phyloP scores from a whole-genome alignment of 1,140 invertebrate species.

The Drosophila pandora region DNA sequence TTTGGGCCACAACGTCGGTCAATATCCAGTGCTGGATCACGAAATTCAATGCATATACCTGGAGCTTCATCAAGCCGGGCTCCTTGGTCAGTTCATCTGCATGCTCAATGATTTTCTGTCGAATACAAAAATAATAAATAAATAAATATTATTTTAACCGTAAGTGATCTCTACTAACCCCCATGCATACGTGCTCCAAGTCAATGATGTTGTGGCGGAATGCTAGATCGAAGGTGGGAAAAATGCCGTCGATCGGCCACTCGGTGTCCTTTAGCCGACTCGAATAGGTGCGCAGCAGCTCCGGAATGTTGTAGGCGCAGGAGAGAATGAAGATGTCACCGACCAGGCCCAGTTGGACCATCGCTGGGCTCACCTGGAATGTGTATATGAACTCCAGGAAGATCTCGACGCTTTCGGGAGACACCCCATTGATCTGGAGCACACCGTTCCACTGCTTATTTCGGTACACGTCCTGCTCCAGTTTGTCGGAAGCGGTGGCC shows the following conservation, averaged over 20 bases:
- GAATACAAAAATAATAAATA: background rate
- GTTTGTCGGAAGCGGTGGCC: slow-evolving; percentile 57
- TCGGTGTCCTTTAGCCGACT: slow-evolving; percentile 16
- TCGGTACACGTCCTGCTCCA: slow-evolving; percentile 53
- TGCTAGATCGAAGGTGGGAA: slow-evolving; percentile 52
- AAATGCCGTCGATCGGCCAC: slow-evolving; percentile 43
- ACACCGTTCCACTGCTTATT: slow-evolving; percentile 56
- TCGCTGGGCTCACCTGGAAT: slow-evolving; percentile 32
- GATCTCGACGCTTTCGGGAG: slow-evolving; percentile 57
- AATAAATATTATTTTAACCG: background rate
- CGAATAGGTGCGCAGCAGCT: slow-evolving; percentile 31
- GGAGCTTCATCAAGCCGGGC: slow-evolving; percentile 27
- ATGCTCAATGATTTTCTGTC: slow-evolving; percentile 50
- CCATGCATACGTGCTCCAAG: slow-evolving; percentile 40
- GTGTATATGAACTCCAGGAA: slow-evolving; percentile 63
- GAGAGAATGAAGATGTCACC: slow-evolving; percentile 51
- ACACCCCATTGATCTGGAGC: slow-evolving; percentile 56
- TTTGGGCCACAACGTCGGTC: slow-evolving; percentile 1
- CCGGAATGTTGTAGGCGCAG: slow-evolving; percentile 53
- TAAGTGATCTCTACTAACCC: slow-evolving; percentile 11
- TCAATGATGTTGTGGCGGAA: slow-evolving; percentile 53
- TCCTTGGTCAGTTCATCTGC: slow-evolving; percentile 8
- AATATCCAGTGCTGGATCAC: slow-evolving; percentile 47
- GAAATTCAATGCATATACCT: slow-evolving; percentile 53
- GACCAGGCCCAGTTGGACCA: slow-evolving; percentile 14